A percentile compares a stretch with the other conserved stretches of the same genome.
Conservation (phyloP, 1,140 invertebrate species). For the Pseudomyrmex dendroicus region DNA sequence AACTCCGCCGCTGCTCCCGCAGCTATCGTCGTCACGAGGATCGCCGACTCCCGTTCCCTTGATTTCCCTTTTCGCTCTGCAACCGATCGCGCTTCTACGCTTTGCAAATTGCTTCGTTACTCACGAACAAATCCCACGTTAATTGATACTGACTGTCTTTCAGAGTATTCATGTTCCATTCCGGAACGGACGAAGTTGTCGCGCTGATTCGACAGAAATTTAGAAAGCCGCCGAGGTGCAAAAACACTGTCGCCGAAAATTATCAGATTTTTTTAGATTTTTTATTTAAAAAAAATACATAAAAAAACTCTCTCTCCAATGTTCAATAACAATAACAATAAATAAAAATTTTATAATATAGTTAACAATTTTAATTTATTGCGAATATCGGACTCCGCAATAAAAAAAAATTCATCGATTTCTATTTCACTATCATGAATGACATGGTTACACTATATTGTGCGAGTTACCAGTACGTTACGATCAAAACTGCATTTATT, state of each 20-base stretch:
- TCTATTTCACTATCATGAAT: background rate
- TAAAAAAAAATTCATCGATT: constrained; percentile 18
- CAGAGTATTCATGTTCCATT: constrained; percentile 15
- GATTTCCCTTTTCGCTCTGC: constrained; percentile 46
- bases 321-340: background rate
- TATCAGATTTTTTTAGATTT: background rate
- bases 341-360: background rate
- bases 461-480: background rate
- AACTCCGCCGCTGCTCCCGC: constrained; percentile 10
- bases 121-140: constrained; percentile 66
- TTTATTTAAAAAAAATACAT: too few species aligned
- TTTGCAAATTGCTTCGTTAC: constrained; percentile 70
- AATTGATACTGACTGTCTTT: constrained; percentile 63
- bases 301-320: too few species aligned
- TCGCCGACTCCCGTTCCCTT: constrained; percentile 51
- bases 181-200: constrained; percentile 15
- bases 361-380: constrained; percentile 62
- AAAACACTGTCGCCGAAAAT: background rate
- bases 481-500: constrained; percentile 27
- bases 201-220: background rate
- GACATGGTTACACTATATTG: constrained; percentile 6
- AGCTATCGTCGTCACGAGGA: constrained; percentile 49
- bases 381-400: constrained; percentile 22
- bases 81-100: constrained; percentile 46
- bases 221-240: constrained; percentile 13